Base-by-base conservation (phyloP, 2,888 invertebrate genomes). In the Tinea trinotella region DNA sequence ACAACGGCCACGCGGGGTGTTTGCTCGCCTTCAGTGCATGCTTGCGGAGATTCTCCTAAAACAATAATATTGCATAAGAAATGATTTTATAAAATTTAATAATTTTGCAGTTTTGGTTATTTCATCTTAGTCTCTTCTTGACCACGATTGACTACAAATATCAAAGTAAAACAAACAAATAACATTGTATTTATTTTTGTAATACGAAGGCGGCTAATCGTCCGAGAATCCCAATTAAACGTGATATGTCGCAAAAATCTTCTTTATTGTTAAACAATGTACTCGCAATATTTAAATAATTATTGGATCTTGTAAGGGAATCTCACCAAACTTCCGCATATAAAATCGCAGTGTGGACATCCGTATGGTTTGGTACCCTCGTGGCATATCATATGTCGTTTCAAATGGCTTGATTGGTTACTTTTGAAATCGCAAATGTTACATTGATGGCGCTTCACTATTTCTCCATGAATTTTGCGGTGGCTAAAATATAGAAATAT, bases 11-110 rank as follows among this genome's bases (percentile, higher is more conserved):
- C 1, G 93, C 94, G 0, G 89, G 88, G 77, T 97, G 97, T 53
- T 92, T 90, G 55, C 89, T 91, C 7, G 94, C 94, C 30, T 90
- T 90, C 0, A 95, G 77, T 1, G 95, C 91, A 76, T 97, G 97
- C 66, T 96, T 96, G 3, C 96, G 89, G 9, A 97, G 88, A 71
- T 96, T 97, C 71, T 96, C 96, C 92, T 94, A n/a, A n/a, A n/a
- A n/a, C n/a, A n/a, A n/a, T n/a, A n/a, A n/a, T n/a, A n/a, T n/a
- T n/a, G n/a, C n/a, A n/a, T n/a, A n/a, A 36, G 30, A 30, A 30
- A 10, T 7, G 10, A 30, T 10, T 30, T 30, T 30, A 30, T 30
- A 30, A 30, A 30, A 30, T 30, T 7, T 5, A 30, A 30, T 10
- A 7, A 30, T 10, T 30, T 30, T 30, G 30, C 9, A 30, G 6